Evolutionary conservation across 2,888 invertebrate genomes (phyloP).

Genomic region (Labia minor): DNA sequence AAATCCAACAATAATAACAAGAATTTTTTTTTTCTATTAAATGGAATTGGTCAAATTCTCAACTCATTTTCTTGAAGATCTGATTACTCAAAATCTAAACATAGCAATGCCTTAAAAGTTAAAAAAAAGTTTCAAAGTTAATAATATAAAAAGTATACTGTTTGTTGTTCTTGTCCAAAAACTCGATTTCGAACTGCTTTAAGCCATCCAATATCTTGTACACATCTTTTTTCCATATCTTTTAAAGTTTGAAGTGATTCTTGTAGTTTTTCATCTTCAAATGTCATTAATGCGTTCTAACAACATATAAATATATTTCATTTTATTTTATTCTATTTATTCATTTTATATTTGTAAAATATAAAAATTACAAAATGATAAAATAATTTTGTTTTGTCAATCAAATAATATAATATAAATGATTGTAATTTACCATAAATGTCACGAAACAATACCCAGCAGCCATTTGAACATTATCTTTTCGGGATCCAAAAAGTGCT

Average conservation of each 20-base stretch:
- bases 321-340: too few species aligned
- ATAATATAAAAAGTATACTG: conserved; percentile 14
- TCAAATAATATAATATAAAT: too few species aligned
- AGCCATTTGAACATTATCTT: conserved; percentile 39
- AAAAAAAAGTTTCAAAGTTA: too few species aligned
- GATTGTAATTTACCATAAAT: conserved; percentile 43
- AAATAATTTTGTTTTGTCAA: not conserved
- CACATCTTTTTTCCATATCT: conserved; percentile 50
- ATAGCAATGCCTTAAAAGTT: too few species aligned
- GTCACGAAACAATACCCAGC: conserved; percentile 40
- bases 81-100: too few species aligned
- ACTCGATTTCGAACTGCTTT: conserved; percentile 43
- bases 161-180: conserved; percentile 33
- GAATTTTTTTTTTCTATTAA: too few species aligned
- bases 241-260: conserved; percentile 45
- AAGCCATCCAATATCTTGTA: conserved; percentile 43
- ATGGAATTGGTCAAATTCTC: too few species aligned
- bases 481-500: conserved; percentile 35
- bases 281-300: conserved; percentile 58
- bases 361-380: too few species aligned
- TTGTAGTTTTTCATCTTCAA: conserved; percentile 53
- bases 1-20: too few species aligned
- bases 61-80: too few species aligned
- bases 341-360: too few species aligned
- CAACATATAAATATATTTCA: too few species aligned